Conservation (phyloP, 2,797 vertebrate genomes). For the Pyrocephalus nanus region DNA sequence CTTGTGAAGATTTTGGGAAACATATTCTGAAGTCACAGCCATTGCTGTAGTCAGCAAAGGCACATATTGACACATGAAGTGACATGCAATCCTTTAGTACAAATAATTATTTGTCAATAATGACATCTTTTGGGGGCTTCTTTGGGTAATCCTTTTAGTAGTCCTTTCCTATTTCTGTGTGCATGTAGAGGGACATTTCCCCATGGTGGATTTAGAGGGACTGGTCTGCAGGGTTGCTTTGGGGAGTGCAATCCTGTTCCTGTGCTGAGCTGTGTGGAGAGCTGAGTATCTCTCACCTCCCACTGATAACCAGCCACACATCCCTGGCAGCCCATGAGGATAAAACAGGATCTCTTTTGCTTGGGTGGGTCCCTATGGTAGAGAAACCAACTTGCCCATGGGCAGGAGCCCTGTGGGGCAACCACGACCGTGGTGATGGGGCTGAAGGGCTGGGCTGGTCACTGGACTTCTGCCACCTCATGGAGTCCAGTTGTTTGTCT, state of each 20-base stretch:
- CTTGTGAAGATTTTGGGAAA: neutral
- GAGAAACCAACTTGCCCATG: accelerated
- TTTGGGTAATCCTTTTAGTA: neutral
- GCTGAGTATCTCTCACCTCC: accelerated
- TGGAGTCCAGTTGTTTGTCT: neutral
- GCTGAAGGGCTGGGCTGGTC: neutral
- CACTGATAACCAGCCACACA: accelerated
- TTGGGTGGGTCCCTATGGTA: neutral
- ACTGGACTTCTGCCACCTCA: accelerated
- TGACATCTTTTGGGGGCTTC: neutral
- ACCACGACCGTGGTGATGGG: accelerated
- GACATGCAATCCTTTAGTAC: neutral
- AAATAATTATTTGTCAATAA: neutral
- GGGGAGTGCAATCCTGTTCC: neutral
- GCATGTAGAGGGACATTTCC: too few species aligned
- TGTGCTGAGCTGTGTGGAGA: accelerated
- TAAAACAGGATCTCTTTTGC: accelerated
- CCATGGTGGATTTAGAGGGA: neutral
- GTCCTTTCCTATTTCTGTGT: neutral
- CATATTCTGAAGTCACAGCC: neutral
- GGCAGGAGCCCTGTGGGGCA: neutral
- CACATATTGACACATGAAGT: accelerated
- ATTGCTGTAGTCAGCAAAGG: neutral
- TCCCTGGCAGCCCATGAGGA: neutral
- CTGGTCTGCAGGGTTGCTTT: neutral